Evolutionary conservation across 2,113 vertebrate species (phyloP), one percentile per base, ranked within the genome.

Genomic region (Ifrita kowaldi): DNA sequence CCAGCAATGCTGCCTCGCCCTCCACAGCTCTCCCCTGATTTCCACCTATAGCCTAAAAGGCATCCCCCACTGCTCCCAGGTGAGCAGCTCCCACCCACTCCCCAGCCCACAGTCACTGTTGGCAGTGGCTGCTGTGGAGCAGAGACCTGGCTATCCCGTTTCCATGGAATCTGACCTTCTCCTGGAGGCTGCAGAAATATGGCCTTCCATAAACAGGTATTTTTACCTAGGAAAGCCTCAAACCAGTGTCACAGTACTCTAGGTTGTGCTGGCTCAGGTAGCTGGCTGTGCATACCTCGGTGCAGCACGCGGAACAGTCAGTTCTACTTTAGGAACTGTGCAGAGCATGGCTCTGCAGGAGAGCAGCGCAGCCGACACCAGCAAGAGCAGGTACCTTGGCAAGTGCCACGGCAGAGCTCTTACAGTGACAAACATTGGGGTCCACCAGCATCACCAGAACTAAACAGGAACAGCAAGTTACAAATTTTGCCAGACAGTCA

Each of bases 161-260:
- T 44, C 76, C 83, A 77, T 13, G 55, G 71, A 84, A 87, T 33
- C 75, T 67, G 85, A 80, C 71, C 85, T 88, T 88, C 92, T 92
- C 94, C 92, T 57, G 68, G 63, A 84, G 86, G 76, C 28, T 73
- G 87, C 73, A 85, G 70, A 50, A 77, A 53, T 6, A 32, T 0
- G 1, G 47, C 68, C 69, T 81, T 68, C 87, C 65, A 63, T 16
- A 75, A 90, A 59, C 68, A 52, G 18, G 46, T 13, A 44, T 24
- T 63, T 71, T 44, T 56, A 15, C 67, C 30, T 8, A 46, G 82
- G 63, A 70, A 68, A 83, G 46, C 70, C 71, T 71, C 81, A 63
- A 35, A 59, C 2, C 44, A 46, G 55, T 12, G 64, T 13, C 3
- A 3, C 10, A 57, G 30, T 2, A 24, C 57, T 32, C 37, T 1